Evolutionary conservation across 2,888 invertebrate species (phyloP), one percentile per base, ranked within the genome.

Genomic region (Pemphredon lugubris): DNA sequence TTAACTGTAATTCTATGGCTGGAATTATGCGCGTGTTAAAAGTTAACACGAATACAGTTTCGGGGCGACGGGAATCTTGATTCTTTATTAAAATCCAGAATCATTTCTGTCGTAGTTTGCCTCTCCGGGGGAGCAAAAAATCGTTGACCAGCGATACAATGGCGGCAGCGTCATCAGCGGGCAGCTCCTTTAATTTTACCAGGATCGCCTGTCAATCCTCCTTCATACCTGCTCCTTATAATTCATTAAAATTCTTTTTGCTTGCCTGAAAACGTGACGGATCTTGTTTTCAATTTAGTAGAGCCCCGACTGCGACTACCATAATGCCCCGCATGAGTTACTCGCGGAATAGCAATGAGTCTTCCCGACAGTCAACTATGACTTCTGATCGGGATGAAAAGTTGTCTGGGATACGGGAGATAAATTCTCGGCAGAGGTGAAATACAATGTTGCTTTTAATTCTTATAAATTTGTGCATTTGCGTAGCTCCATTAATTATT

Each of bases 231-330:
- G 82, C 84, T 75, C 76, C 85, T 88, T 87, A 87, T 89, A 87
- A 88, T 89, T 89, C 88, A 89, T 89, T 89, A 87, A 88, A 88
- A 89, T 89, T 88, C 87, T 86, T 87, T 86, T 87, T 86, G 83
- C 85, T 71, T 81, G 84, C 79, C 83, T 82, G 83, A 82, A 88
- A 89, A 89, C 89, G 89, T 89, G 89, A 89, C 88, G 89, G 89
- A 89, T 89, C 87, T 86, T 87, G 84, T 86, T 89, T 90, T 90
- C 89, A 90, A 89, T 89, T 88, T 89, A 84, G 86, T 79, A 82
- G 85, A 87, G 85, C 87, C 89, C 88, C 81, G 84, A 81, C 87
- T 86, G 87, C 77, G 88, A 85, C 82, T 79, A 77, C 79, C 80
- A 78, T 80, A 82, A 83, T 79, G 78, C 80, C 77, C 83, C 81